Base-by-base conservation (phyloP, 2,113 vertebrate species). In the Microtus montanus region DNA sequence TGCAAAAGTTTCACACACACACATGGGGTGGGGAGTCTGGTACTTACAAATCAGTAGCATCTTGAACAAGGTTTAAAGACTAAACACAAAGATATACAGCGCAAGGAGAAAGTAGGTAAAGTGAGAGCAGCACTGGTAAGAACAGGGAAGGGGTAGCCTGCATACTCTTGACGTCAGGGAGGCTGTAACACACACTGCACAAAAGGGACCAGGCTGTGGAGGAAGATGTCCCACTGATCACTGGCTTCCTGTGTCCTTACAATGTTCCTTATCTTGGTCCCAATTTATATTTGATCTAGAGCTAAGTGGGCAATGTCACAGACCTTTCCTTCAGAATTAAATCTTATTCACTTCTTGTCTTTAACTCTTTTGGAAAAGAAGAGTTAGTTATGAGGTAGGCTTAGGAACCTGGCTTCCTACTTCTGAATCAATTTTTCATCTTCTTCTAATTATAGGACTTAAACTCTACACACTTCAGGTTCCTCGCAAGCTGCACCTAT, bases 151-250 rank as follows among this genome's bases (percentile, higher is more conserved):
- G 61, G 24, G 61, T 2, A n/a, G 68, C 41, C 1, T 6, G 44
- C 28, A 26, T 4, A 9, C 14, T 58, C 35, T 2, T 1, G 70
- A 15, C 35, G 52, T 24, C 83, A 3, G 44, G 41, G 26, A 78
- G 38, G 33, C 0, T 0, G 3, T 6, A 19, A 8, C 3, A 38
- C 35, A 61, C 11, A 77, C 30, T 0, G 13, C 49, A 20, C 0
- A n/a, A 24, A 35, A 86, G 58, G 28, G 35, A 15, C 5, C 66
- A 64, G 35, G 35, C 44, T 47, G 38, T 41, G 13, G 10, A 58
- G 73, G 7, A 86, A 24, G 47, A 38, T 17, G 26, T 13, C 8
- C 64, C 44, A n/a, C 24, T 28, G 24, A n/a, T 83, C n/a, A 19
- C 22, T 54, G 85, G 66, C 44, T 86, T 20, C 66, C 33, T 24